Evolutionary conservation across 2,113 vertebrate genomes (phyloP), one percentile per base, ranked within the genome.

Genomic region (Manacus vitellinus): DNA sequence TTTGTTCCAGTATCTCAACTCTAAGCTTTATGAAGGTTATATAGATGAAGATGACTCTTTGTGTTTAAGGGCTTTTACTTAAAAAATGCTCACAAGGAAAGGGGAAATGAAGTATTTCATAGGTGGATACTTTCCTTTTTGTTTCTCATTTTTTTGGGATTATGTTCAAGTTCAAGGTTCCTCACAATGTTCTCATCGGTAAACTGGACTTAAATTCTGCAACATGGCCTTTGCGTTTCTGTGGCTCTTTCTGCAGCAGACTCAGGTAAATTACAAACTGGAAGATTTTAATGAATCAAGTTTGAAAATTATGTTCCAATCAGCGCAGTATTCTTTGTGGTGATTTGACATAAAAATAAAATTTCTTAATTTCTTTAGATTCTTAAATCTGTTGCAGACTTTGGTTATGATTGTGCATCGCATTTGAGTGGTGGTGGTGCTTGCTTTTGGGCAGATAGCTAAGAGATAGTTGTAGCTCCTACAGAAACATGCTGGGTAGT

Each of bases 81-180:
- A 3, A 65, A 72, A 72, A 72, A 31, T 62, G 10, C 25, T 89
- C 77, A 23, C 19, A 74, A 61, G 33, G 30, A 77, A 31, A 86
- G n/a, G 3, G 16, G 8, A 28, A 77, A 66, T 61, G 2, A 39
- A 47, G 4, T 80, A 37, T 85, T 93, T 90, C 47, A 10, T 74
- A 66, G 28, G 3, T 10, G 5, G 33, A 9, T 62, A 16, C 23
- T 61, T 88, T 85, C 41, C 9, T 11, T 68, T 85, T 92, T 55
- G 46, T 76, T 92, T 96, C 82, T 96, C 41, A 83, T 86, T 68
- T 61, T 82, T 94, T 65, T 85, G 90, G 95, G 88, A 83, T 94
- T 97, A 66, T 93, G 71, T 97, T 96, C 81, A 97, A 96, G 87
- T 95, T 97, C 66, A 95, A 94, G 95, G 85, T 96, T 94, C 88